These are phyloP conservation scores for Paramormyrops kingsleyae DNA, from an alignment of 2,113 vertebrate species.

Conservation along the genomic window DNA sequence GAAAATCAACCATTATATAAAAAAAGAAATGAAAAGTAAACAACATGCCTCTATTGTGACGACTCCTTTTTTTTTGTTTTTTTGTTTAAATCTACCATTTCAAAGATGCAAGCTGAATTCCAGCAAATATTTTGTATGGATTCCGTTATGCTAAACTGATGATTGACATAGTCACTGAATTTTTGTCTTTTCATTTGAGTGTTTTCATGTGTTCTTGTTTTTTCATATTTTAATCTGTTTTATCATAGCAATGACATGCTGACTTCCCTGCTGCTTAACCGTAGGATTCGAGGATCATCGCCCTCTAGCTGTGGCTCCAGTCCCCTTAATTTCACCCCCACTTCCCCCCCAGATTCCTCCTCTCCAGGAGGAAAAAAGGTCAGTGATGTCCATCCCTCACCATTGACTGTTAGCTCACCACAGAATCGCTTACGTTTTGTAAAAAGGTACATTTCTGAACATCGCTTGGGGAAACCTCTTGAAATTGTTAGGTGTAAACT, in stretches of 20 bases:
- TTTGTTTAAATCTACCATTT: neutral
- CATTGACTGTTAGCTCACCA: neutral
- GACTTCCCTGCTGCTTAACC: neutral
- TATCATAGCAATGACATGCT: neutral
- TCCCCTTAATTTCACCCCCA: constrained; percentile 92
- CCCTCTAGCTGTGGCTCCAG: constrained; percentile 96
- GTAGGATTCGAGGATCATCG: constrained; percentile 90
- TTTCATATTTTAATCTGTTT: neutral
- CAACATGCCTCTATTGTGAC: neutral
- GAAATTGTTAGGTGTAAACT: neutral
- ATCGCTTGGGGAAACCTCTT: neutral
- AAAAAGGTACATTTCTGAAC: neutral
- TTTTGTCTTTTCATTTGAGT: neutral
- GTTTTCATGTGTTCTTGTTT: neutral
- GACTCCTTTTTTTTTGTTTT: too few species aligned
- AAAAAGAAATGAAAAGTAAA: neutral
- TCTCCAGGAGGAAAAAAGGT: constrained; percentile 95
- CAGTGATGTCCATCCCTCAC: neutral
- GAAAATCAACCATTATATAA: neutral
- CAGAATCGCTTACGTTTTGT: neutral
- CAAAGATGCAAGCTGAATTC: neutral
- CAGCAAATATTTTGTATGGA: neutral
- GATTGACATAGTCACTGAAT: neutral
- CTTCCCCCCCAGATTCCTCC: constrained; percentile 85
- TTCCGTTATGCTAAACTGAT: neutral